A percentile compares a stretch with the other conserved stretches of the same genome.
phyloP scores from a whole-genome alignment of 2,888 invertebrate genomes.

The Calameuta idolon region DNA sequence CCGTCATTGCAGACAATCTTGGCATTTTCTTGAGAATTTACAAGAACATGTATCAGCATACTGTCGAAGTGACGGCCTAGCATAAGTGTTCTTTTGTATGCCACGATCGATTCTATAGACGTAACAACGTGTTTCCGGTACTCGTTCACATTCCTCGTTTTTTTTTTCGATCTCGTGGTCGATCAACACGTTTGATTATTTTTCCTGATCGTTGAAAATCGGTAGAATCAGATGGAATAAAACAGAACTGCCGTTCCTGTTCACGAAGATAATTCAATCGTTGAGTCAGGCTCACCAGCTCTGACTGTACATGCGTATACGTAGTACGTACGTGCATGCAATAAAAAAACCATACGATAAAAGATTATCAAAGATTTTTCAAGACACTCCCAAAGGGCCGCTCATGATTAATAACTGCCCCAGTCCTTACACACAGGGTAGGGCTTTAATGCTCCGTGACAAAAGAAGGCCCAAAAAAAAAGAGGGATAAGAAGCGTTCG shows the following conservation, averaged over 20 bases:
- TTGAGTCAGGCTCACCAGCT: not conserved
- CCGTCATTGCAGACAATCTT: not conserved
- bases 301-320: not conserved
- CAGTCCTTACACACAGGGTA: not conserved
- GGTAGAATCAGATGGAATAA: not conserved
- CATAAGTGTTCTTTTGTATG: not conserved
- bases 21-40: not conserved
- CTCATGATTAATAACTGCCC: not conserved
- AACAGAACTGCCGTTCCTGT: not conserved
- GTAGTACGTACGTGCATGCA: not conserved
- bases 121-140: constrained; percentile 50
- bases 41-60: not conserved
- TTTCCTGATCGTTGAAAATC: not conserved
- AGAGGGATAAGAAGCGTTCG: not conserved
- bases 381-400: not conserved
- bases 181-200: not conserved
- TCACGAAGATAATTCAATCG: not conserved
- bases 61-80: not conserved
- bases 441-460: not conserved
- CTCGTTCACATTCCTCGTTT: constrained; percentile 13
- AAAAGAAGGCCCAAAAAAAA: not conserved
- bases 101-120: not conserved
- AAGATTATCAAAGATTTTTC: not conserved
- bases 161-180: not conserved
- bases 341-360: not conserved